Evolutionary conservation across 2,113 vertebrate genomes (phyloP).

Genomic region (Halcyon senegalensis): DNA sequence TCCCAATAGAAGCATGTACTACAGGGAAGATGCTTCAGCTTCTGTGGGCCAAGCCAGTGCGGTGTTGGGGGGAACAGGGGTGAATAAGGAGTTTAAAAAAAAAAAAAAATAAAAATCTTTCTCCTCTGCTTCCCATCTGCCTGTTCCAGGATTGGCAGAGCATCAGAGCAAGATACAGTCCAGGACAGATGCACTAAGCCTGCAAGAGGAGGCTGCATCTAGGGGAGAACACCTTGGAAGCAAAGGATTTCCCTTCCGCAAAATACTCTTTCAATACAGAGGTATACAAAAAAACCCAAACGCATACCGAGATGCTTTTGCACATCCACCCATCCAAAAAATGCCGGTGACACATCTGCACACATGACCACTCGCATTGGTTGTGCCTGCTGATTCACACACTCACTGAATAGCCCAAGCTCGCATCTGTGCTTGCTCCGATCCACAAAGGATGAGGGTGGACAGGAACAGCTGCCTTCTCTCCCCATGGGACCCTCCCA

Average conservation of each 20-base stretch:
- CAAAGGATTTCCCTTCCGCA: conserved; percentile 11
- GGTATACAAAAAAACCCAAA: neutral
- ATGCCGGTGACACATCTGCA: conserved; percentile 32
- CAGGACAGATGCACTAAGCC: neutral
- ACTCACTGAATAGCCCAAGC: conserved; percentile 30
- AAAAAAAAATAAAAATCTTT: neutral
- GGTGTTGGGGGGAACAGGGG: neutral
- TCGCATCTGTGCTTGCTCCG: conserved; percentile 5
- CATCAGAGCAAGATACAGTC: neutral
- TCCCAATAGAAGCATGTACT: neutral
- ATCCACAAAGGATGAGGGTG: neutral
- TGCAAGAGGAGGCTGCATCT: neutral
- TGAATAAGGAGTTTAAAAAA: neutral
- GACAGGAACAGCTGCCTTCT: conserved; percentile 30
- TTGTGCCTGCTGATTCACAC: conserved; percentile 27
- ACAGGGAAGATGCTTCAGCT: neutral
- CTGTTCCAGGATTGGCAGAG: neutral
- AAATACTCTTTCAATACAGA: neutral
- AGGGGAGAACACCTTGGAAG: neutral
- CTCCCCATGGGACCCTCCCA: neutral
- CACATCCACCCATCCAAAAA: conserved; percentile 55
- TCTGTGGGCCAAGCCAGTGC: neutral
- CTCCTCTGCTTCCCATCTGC: neutral
- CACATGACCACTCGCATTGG: neutral
- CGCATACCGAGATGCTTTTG: conserved; percentile 3